Percentiles rank a stretch among this genome's conserved stretches.
These are phyloP conservation scores for Phortica okadai DNA, from an alignment of 2,888 invertebrate genomes.

Conservation along the genomic window DNA sequence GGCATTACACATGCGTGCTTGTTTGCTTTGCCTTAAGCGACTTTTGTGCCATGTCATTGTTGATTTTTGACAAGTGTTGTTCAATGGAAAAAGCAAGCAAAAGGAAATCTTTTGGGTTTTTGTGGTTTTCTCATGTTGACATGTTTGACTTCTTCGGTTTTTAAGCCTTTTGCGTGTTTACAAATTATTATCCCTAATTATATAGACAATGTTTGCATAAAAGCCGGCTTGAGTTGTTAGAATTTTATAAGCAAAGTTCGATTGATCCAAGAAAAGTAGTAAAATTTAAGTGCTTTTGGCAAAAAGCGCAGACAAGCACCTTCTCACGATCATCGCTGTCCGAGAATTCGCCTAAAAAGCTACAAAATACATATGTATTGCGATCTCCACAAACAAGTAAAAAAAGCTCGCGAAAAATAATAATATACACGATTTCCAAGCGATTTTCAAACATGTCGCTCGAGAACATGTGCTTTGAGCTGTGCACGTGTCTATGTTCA, in stretches of 20 bases:
- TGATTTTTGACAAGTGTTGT: slow-evolving; percentile 10
- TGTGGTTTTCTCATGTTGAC: slow-evolving; percentile 13
- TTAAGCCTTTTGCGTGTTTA: slow-evolving; percentile 10
- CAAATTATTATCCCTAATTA: slow-evolving; percentile 28
- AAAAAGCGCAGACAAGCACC: slow-evolving; percentile 10
- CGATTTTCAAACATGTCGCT: too few species aligned
- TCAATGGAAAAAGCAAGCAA: not conserved
- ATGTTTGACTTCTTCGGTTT: not conserved
- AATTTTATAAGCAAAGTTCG: too few species aligned
- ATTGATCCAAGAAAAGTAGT: too few species aligned
- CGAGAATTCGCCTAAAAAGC: slow-evolving; percentile 30
- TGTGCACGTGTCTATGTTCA: too few species aligned
- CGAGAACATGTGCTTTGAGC: too few species aligned
- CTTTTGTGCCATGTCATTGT: slow-evolving; percentile 26
- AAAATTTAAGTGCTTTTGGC: not conserved
- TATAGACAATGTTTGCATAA: not conserved
- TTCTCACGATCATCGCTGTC: not conserved
- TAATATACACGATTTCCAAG: too few species aligned
- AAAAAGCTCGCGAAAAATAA: too few species aligned
- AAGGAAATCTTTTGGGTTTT: not conserved
- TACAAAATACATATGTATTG: slow-evolving; percentile 39
- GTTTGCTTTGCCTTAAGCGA: slow-evolving; percentile 5
- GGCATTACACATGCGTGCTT: not conserved
- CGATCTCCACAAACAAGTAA: slow-evolving; percentile 31
- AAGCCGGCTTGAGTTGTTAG: too few species aligned